Conservation (phyloP, 2,113 vertebrate genomes). For the Tamias sibiricus region DNA sequence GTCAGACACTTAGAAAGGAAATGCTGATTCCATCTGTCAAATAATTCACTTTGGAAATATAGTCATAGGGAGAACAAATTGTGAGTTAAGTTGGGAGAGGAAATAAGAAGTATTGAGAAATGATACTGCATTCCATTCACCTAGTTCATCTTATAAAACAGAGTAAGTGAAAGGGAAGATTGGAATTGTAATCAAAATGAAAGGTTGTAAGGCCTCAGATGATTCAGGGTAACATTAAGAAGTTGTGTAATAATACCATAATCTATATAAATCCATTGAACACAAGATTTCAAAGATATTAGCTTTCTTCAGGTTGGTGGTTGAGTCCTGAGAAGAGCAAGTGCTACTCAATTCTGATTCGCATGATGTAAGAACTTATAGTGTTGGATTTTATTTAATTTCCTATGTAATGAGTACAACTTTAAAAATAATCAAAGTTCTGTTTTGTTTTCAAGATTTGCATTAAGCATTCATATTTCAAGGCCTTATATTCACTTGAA, state of each 20-base stretch:
- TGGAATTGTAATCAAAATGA: slow-evolving; percentile 3
- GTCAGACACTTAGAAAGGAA: slow-evolving; percentile 30
- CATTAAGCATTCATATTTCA: background rate
- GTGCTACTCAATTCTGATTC: slow-evolving; percentile 9
- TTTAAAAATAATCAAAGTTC: slow-evolving; percentile 7
- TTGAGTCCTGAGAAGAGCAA: background rate
- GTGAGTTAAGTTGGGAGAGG: background rate
- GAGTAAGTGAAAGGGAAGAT: slow-evolving; percentile 33
- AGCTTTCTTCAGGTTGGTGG: slow-evolving; percentile 34
- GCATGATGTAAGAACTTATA: background rate
- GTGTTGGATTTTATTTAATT: background rate
- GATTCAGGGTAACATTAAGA: slow-evolving; percentile 41
- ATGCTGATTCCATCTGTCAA: background rate
- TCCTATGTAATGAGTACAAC: background rate
- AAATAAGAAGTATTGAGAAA: slow-evolving; percentile 7
- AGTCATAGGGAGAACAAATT: background rate
- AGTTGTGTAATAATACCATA: background rate
- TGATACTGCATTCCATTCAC: background rate
- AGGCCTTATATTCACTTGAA: background rate
- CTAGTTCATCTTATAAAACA: slow-evolving; percentile 10
- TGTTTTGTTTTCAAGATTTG: background rate
- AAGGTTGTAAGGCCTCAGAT: slow-evolving; percentile 22
- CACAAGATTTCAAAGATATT: background rate
- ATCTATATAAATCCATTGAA: background rate
- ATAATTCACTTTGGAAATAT: background rate